phyloP scores from a whole-genome alignment of 2,888 invertebrate species.

The Gandaritis pyraliata region DNA sequence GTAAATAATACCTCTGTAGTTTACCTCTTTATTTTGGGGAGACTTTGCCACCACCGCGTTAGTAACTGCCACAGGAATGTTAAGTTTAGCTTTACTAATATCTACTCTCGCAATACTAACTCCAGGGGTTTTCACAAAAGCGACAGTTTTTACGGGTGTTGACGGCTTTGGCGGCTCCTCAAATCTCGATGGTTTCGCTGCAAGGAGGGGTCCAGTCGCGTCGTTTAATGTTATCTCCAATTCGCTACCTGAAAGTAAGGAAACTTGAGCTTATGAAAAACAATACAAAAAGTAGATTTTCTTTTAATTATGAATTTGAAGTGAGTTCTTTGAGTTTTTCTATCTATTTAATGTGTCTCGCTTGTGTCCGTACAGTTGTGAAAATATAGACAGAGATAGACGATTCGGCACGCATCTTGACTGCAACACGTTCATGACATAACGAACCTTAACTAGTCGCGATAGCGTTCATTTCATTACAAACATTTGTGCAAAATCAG shows the following conservation, averaged over 20 bases:
- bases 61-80: constrained; percentile 2
- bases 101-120: constrained; percentile 20
- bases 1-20: too few relatives aligned
- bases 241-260: constrained; percentile 22
- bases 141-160: not conserved
- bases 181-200: constrained; percentile 3
- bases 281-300: too few relatives aligned
- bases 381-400: too few relatives aligned
- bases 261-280: not conserved
- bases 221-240: constrained; percentile 43
- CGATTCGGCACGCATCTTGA: too few relatives aligned
- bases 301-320: too few relatives aligned
- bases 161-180: constrained; percentile 17
- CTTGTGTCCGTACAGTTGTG: too few relatives aligned
- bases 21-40: constrained; percentile 17
- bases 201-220: constrained; percentile 41
- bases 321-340: too few relatives aligned
- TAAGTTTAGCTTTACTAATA: constrained; percentile 7
- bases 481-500: too few relatives aligned
- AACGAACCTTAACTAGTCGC: too few relatives aligned
- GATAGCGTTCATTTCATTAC: too few relatives aligned
- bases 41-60: constrained; percentile 9
- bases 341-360: too few relatives aligned
- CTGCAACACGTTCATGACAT: too few relatives aligned
- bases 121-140: constrained; percentile 9